These are phyloP conservation scores for Melopsittacus undulatus DNA, from an alignment of 2,797 vertebrate genomes.

Conservation along the genomic window DNA sequence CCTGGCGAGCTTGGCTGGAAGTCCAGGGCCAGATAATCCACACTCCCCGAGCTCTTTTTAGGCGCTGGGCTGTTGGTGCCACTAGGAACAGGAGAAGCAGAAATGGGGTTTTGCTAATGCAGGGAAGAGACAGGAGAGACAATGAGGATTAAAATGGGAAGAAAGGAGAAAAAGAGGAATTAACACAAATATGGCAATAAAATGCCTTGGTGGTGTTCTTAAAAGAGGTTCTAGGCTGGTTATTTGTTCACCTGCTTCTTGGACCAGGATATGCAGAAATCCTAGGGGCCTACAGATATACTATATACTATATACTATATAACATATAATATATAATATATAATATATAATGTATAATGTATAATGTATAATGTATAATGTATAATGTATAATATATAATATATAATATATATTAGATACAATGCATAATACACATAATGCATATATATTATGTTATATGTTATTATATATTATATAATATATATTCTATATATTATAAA, in stretches of 20 bases:
- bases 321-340: background rate
- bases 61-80: constrained; percentile 96
- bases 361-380: too few species aligned
- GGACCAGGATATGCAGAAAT: background rate
- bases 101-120: constrained; percentile 94
- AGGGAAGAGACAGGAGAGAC: constrained; percentile 38
- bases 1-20: constrained; percentile 94
- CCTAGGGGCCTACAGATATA: too few species aligned
- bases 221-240: background rate
- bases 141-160: constrained; percentile 24
- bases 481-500: too few species aligned
- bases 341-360: too few species aligned
- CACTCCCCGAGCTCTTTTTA: constrained; percentile 90
- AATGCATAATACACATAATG: too few species aligned
- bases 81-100: constrained; percentile 94
- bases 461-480: background rate
- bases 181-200: background rate
- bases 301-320: background rate
- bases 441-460: too few species aligned
- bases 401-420: too few species aligned
- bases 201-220: background rate
- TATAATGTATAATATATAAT: background rate
- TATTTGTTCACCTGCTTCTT: background rate
- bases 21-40: constrained; percentile 96
- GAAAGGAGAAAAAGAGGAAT: background rate